Percentiles rank a stretch among this genome's conserved stretches.
These are phyloP conservation scores for Cephus runcator DNA, from an alignment of 2,888 invertebrate species.

Conservation along the genomic window DNA sequence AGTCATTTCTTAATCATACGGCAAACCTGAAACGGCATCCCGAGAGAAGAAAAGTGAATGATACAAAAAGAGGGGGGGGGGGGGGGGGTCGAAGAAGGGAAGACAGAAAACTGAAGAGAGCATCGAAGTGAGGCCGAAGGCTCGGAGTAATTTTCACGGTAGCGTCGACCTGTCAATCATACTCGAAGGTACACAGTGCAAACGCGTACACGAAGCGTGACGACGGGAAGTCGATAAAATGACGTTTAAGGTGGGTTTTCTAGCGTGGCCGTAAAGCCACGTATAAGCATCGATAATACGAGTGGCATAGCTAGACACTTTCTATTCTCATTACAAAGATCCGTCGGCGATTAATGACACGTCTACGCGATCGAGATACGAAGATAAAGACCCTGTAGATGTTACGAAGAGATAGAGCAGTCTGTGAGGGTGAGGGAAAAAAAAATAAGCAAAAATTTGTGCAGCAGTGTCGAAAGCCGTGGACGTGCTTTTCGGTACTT, in stretches of 20 bases:
- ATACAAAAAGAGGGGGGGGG: neutral
- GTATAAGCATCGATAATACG: neutral
- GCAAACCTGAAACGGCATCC: slow-evolving; percentile 2
- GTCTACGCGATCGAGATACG: neutral
- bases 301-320: neutral
- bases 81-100: slow-evolving; percentile 9
- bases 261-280: neutral
- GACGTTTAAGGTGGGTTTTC: neutral
- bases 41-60: slow-evolving; percentile 3
- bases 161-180: neutral
- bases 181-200: neutral
- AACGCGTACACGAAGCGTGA: neutral
- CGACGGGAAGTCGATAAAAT: neutral
- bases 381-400: neutral
- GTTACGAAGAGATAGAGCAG: neutral
- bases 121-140: neutral
- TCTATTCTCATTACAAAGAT: neutral
- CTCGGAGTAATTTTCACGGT: neutral
- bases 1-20: slow-evolving; percentile 15
- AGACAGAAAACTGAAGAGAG: slow-evolving; percentile 12
- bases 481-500: neutral
- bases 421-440: neutral
- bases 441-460: neutral
- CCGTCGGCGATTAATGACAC: neutral
- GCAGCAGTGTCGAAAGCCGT: neutral